Percentiles rank a stretch among this genome's conserved stretches.
phyloP scores from a whole-genome alignment of 2,797 vertebrate genomes.

The Ambastaia sidthimunki region DNA sequence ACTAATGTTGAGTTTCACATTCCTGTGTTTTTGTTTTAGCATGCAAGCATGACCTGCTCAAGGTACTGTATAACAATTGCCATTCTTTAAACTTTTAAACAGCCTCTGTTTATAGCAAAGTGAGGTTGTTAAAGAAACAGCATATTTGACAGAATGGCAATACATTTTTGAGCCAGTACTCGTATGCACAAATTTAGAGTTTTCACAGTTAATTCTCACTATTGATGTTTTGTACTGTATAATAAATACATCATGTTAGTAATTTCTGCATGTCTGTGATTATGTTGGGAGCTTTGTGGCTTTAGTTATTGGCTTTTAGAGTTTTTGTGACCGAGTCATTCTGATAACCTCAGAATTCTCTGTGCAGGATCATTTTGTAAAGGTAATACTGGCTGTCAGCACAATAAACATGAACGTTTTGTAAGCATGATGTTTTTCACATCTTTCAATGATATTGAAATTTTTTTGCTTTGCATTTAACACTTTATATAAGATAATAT shows the following conservation, averaged over 20 bases:
- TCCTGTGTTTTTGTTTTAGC: constrained; percentile 27
- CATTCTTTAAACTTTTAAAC: neutral
- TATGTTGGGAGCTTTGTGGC: constrained; percentile 25
- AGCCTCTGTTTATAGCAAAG: neutral
- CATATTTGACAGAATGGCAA: neutral
- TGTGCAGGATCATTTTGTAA: constrained; percentile 24
- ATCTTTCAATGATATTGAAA: neutral
- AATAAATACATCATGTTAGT: neutral
- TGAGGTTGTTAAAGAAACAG: neutral
- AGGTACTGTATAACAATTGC: neutral
- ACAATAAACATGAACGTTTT: constrained; percentile 54
- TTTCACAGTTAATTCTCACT: constrained; percentile 28
- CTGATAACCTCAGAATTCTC: neutral
- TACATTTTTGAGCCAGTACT: constrained; percentile 15
- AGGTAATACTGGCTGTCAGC: constrained; percentile 6
- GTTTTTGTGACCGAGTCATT: constrained; percentile 3
- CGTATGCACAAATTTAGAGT: constrained; percentile 12
- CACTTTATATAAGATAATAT: too few species aligned
- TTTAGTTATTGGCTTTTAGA: neutral
- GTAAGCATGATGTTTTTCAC: neutral
- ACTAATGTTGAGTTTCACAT: constrained; percentile 32
- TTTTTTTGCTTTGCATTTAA: neutral
- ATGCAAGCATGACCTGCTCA: constrained; percentile 9
- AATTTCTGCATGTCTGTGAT: neutral
- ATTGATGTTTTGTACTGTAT: constrained; percentile 48